Percentiles rank a stretch among this genome's conserved stretches.
Conservation (phyloP, 2,888 invertebrate species). For the Catonia carolina region DNA sequence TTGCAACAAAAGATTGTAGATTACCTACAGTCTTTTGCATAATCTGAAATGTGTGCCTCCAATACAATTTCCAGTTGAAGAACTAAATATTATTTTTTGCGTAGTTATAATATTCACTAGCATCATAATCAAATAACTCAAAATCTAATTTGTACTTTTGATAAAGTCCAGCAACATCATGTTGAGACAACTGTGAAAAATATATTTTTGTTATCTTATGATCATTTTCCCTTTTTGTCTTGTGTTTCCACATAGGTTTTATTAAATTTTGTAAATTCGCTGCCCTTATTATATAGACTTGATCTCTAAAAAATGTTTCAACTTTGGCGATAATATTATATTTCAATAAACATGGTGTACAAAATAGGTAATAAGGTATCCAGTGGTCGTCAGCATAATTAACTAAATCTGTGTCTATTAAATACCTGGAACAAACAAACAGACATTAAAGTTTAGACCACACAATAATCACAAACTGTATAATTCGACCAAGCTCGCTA, state of each 20-base stretch:
- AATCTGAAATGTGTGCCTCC: too few species aligned
- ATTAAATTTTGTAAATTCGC: slow-evolving; percentile 39
- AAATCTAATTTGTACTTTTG: slow-evolving; percentile 48
- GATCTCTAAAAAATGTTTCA: slow-evolving; percentile 50
- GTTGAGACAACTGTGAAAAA: slow-evolving; percentile 43
- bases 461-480: background rate
- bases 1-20: too few species aligned
- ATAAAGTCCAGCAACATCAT: slow-evolving; percentile 42
- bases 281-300: slow-evolving; percentile 43
- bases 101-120: slow-evolving; percentile 40
- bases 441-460: slow-evolving; percentile 2
- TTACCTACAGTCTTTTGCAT: too few species aligned
- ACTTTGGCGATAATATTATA: slow-evolving; percentile 52
- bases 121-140: slow-evolving; percentile 47
- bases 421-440: slow-evolving; percentile 35
- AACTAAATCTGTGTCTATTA: slow-evolving; percentile 44
- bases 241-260: slow-evolving; percentile 41
- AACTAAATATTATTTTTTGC: slow-evolving; percentile 24
- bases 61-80: too few species aligned
- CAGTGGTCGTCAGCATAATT: slow-evolving; percentile 52
- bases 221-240: slow-evolving; percentile 34
- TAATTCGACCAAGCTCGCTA: background rate
- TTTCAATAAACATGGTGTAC: slow-evolving; percentile 50
- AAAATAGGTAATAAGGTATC: slow-evolving; percentile 50
- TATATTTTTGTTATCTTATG: slow-evolving; percentile 41